A percentile compares a stretch with the other conserved stretches of the same genome.
phyloP scores from a whole-genome alignment of 2,888 invertebrate genomes.

The Leptothorax acervorum region DNA sequence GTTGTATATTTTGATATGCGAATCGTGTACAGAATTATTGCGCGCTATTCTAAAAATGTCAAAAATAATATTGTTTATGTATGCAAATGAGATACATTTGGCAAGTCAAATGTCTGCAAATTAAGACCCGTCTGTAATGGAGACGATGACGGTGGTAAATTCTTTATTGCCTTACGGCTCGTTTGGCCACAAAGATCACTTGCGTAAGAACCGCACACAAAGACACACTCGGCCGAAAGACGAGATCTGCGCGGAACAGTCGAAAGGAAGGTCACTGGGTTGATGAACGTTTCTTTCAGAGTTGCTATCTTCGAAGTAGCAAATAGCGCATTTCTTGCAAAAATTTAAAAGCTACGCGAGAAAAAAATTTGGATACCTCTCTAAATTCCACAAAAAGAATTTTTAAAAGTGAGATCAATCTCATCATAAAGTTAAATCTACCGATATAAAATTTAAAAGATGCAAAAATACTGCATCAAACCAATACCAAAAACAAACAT shows the following conservation, averaged over 20 bases:
- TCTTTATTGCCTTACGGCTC: slow-evolving; percentile 26
- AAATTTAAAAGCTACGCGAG: neutral
- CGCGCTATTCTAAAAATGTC: neutral
- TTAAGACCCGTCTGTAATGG: neutral
- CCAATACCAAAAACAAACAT: neutral
- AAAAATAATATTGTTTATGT: slow-evolving; percentile 17
- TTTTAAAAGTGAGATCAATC: neutral
- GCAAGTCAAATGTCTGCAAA: slow-evolving; percentile 20
- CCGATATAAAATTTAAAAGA: neutral
- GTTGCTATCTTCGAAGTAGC: neutral
- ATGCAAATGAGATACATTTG: slow-evolving; percentile 15
- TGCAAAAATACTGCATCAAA: neutral
- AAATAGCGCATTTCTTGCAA: neutral
- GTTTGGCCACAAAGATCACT: slow-evolving; percentile 55
- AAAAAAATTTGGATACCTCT: neutral
- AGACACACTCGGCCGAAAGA: slow-evolving; percentile 62
- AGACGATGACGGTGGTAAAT: slow-evolving; percentile 8
- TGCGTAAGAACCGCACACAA: slow-evolving; percentile 65
- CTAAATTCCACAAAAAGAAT: neutral
- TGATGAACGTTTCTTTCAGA: slow-evolving; percentile 69
- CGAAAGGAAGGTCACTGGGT: slow-evolving; percentile 74
- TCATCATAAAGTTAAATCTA: neutral
- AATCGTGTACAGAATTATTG: neutral
- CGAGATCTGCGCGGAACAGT: slow-evolving; percentile 62
- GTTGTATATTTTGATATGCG: neutral